Percentiles rank a stretch among this genome's conserved stretches.
phyloP scores from a whole-genome alignment of 2,113 vertebrate species.

The Leptocoma aspasia region DNA sequence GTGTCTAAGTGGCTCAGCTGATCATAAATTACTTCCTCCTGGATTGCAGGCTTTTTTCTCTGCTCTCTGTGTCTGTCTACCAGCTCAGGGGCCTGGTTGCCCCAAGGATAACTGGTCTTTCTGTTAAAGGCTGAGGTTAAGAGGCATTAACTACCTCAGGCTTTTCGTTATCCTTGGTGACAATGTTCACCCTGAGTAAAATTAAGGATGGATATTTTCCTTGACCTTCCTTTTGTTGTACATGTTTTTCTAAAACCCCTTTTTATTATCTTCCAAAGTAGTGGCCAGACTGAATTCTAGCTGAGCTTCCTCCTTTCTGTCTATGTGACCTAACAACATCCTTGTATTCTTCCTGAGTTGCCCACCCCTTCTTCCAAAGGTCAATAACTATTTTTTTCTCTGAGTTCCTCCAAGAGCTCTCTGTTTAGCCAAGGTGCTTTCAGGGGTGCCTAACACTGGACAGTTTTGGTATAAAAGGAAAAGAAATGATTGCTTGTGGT shows the following conservation, averaged over 20 bases:
- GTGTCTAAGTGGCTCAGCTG: not conserved
- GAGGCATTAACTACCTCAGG: not conserved
- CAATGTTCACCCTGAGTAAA: fast-evolving
- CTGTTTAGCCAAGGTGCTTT: not conserved
- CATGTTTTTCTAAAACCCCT: not conserved
- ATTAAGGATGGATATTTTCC: not conserved
- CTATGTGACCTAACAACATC: not conserved
- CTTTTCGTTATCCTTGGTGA: not conserved
- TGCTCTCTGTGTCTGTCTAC: not conserved
- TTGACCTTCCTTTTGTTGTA: not conserved
- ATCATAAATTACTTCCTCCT: not conserved
- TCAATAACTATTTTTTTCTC: not conserved
- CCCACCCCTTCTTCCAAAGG: not conserved
- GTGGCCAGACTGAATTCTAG: not conserved
- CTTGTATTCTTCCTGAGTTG: not conserved
- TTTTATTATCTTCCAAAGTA: not conserved
- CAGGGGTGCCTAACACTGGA: not conserved
- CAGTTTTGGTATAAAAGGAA: not conserved
- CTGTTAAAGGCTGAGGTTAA: not conserved
- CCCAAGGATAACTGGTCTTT: not conserved
- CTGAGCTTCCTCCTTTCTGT: not conserved
- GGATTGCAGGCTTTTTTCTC: not conserved
- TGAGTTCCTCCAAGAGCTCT: not conserved
- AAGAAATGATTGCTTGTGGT: not conserved
- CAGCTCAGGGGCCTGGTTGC: not conserved